Percentiles rank a stretch among this genome's conserved stretches.
These are phyloP conservation scores for Episyrphus balteatus DNA, from an alignment of 1,140 invertebrate species.

Conservation along the genomic window DNA sequence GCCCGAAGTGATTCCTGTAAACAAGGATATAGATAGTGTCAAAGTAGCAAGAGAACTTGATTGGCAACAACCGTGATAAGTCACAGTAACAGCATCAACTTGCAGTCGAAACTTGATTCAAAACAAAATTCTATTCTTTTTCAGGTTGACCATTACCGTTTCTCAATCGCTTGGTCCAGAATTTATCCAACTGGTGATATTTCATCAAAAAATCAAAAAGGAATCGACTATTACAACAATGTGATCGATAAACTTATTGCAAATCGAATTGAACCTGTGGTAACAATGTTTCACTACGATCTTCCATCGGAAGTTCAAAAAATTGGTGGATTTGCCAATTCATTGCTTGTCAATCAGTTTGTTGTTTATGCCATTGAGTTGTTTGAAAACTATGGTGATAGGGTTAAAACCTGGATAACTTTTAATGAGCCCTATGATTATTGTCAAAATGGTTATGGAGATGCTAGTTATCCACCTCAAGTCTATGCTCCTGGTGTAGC, in stretches of 20 bases:
- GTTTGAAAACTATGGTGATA: conserved; percentile 39
- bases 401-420: conserved; percentile 30
- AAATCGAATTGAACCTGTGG: conserved; percentile 41
- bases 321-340: conserved; percentile 46
- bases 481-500: conserved; percentile 33
- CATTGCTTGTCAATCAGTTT: conserved; percentile 40
- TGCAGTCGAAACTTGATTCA: no score
- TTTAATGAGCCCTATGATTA: conserved; percentile 37
- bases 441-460: conserved; percentile 35
- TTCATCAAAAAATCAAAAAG: conserved; percentile 41
- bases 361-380: conserved; percentile 41
- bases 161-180: conserved; percentile 44
- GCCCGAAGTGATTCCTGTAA: no score
- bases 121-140: no score
- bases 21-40: no score
- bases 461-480: conserved; percentile 26
- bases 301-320: conserved; percentile 44
- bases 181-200: conserved; percentile 45
- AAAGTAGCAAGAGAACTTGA: no score
- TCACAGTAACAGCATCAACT: no score
- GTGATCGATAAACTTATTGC: conserved; percentile 46
- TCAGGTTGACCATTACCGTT: conserved; percentile 29
- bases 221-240: conserved; percentile 49
- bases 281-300: conserved; percentile 49
- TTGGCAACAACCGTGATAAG: no score